Evolutionary conservation across 1,140 invertebrate species (phyloP), one percentile per base, ranked within the genome.

Genomic region (Leptopilina clavipes): DNA sequence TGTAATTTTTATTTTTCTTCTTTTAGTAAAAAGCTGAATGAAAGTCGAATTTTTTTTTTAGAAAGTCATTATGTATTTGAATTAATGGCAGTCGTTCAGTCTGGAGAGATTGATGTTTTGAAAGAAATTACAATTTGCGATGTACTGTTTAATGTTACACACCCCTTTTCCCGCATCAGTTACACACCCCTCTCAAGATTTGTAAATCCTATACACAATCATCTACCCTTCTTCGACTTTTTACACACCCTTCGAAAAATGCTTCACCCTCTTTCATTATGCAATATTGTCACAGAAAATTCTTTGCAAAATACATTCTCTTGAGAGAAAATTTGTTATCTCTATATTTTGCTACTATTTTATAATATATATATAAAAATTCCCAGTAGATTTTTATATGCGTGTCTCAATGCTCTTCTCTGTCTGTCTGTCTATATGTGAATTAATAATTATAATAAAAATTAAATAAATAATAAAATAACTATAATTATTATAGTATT

Each of bases 221-320:
- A 65, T 65, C 59, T 31, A 65, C 59, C 59, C 59, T 65, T 65
- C 59, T n/a, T 14, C 12, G 25, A 31, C 25, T 31, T 65, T 65
- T 14, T 7, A 31, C 37, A 40, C 37, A n/a, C 59, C 59, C 22
- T 65, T 10, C n/a, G 59, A 31, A 65, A 65, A 65, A 65, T 59
- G 22, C 59, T 65, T 37, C 59, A 65, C 59, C 22, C 59, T 65
- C 59, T 25, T 22, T 65, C 12, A 65, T 65, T 65, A 65, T 65
- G 59, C 59, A 65, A 65, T 65, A 65, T 65, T 65, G 59, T 65
- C 22, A 22, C 59, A 65, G 19, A 65, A 65, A 65, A 65, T 37
- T 65, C 59, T 31, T n/a, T 65, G 7, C 12, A 65, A 65, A 65
- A 65, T 65, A 65, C 59, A 65, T 65, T 65, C 59, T 65, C 25